Evolutionary conservation across 35 echinoderm and acorn worm species (phyloP).

Genomic region (Patiria miniata): DNA sequence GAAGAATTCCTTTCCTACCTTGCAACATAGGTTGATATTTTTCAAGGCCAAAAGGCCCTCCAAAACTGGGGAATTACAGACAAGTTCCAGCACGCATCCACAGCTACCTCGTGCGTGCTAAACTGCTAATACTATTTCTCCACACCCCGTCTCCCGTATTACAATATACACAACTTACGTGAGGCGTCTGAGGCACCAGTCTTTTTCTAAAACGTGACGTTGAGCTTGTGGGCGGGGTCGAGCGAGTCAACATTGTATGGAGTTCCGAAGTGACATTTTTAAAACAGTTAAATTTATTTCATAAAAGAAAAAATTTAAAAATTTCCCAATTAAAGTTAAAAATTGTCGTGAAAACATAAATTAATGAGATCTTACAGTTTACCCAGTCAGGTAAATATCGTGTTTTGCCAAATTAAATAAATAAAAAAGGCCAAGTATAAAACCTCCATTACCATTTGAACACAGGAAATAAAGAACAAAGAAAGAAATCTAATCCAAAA

Average conservation of each 20-base stretch:
- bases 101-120: background rate
- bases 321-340: background rate
- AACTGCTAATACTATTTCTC: background rate
- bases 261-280: background rate
- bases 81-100: background rate
- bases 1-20: too few species aligned
- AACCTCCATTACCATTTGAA: too few species aligned
- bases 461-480: too few species aligned
- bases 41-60: background rate
- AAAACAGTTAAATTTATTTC: too few species aligned
- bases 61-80: background rate
- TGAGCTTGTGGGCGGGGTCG: conserved; percentile 18
- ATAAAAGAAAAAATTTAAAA: background rate
- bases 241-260: background rate
- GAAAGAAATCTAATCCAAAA: too few species aligned
- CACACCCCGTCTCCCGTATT: background rate
- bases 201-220: background rate
- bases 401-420: background rate
- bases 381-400: background rate
- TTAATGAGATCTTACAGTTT: background rate
- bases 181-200: background rate
- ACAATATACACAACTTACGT: background rate
- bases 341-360: background rate
- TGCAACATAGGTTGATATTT: background rate
- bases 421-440: too few species aligned